phyloP scores from a whole-genome alignment of 2,888 invertebrate genomes.

The Apoda limacodes region DNA sequence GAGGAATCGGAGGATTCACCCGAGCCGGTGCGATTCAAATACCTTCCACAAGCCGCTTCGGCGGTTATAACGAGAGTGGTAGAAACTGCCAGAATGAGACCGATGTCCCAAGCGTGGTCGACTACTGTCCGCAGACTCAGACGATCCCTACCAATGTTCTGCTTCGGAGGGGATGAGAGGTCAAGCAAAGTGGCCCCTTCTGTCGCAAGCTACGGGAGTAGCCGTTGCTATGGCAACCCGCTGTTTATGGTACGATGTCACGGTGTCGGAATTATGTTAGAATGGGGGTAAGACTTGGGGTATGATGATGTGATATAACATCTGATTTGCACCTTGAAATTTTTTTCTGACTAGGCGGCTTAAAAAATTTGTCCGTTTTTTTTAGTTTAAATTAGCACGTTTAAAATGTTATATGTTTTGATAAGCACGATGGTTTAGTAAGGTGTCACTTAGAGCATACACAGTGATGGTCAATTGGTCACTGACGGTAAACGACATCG shows the following conservation, averaged over 20 bases:
- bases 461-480: not conserved
- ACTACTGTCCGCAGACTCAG: slow-evolving; percentile 31
- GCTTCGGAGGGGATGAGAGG: slow-evolving; percentile 39
- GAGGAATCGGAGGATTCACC: slow-evolving; percentile 43
- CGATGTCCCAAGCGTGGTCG: slow-evolving; percentile 25
- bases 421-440: too few relatives aligned
- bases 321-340: too few relatives aligned
- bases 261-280: too few relatives aligned
- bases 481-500: slow-evolving; percentile 2
- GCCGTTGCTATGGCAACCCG: slow-evolving; percentile 51
- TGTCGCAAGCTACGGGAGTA: slow-evolving; percentile 37
- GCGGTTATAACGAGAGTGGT: slow-evolving; percentile 31
- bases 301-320: too few relatives aligned
- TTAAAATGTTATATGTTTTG: too few relatives aligned
- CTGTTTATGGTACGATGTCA: slow-evolving; percentile 44
- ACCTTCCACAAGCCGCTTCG: slow-evolving; percentile 42
- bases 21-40: slow-evolving; percentile 37
- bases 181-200: slow-evolving; percentile 44
- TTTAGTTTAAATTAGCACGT: too few relatives aligned
- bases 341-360: too few relatives aligned
- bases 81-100: slow-evolving; percentile 19
- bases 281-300: too few relatives aligned
- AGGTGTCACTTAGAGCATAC: too few relatives aligned
- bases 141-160: slow-evolving; percentile 34
- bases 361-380: too few relatives aligned